phyloP scores from a whole-genome alignment of 1,140 invertebrate genomes.

The Drosophila ambigua region DNA sequence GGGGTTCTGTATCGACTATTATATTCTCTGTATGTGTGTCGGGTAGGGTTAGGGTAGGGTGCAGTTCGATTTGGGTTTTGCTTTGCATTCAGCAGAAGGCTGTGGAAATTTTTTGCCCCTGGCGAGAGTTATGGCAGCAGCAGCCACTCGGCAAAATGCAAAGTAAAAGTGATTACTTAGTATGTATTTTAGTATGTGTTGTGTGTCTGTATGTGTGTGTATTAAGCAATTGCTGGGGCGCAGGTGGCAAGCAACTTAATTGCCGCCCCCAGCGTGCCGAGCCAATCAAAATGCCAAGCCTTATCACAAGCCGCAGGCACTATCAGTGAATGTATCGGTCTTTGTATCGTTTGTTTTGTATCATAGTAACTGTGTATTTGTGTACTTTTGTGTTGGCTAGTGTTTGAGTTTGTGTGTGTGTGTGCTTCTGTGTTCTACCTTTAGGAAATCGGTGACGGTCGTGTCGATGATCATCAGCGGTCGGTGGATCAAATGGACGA shows the following conservation, averaged over 20 bases:
- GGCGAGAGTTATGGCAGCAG: neutral
- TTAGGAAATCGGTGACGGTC: constrained; percentile 92
- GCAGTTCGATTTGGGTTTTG: constrained; percentile 39
- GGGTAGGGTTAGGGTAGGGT: constrained; percentile 9
- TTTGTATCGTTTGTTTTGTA: constrained; percentile 3
- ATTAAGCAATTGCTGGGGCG: constrained; percentile 38
- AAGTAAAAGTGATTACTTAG: constrained; percentile 36
- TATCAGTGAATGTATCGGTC: constrained; percentile 34
- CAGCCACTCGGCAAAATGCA: constrained; percentile 59
- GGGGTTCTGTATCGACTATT: constrained; percentile 27
- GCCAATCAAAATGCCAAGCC: constrained; percentile 68
- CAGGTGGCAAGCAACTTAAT: constrained; percentile 30
- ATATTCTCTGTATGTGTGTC: constrained; percentile 39
- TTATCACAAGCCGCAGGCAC: constrained; percentile 56
- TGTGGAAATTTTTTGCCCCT: constrained; percentile 4
- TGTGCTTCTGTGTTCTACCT: constrained; percentile 86
- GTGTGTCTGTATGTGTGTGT: constrained; percentile 11
- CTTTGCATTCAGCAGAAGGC: constrained; percentile 62
- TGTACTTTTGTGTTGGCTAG: constrained; percentile 21
- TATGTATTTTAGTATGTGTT: constrained; percentile 27
- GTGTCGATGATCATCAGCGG: constrained; percentile 95
- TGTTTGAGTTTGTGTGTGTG: constrained; percentile 6
- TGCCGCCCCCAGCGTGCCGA: constrained; percentile 46
- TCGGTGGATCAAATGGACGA: constrained; percentile 95
- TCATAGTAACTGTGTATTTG: constrained; percentile 20